Percentiles rank a stretch among this genome's conserved stretches.
phyloP scores from a whole-genome alignment of 2,888 invertebrate genomes.

The Clunio marinus region DNA sequence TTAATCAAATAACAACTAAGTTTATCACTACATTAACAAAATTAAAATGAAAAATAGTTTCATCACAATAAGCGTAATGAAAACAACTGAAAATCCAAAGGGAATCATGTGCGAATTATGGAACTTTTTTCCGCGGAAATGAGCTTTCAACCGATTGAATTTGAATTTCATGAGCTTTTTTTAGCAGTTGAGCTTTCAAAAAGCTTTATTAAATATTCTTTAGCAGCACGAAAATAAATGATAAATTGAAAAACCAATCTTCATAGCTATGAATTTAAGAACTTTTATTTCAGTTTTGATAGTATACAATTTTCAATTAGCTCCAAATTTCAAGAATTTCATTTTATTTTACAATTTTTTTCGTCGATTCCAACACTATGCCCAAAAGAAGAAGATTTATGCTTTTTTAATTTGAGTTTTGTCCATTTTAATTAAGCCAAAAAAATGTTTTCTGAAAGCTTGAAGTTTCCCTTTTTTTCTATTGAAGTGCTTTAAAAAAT shows the following conservation, averaged over 20 bases:
- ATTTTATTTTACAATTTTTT: too few relatives aligned
- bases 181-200: too few relatives aligned
- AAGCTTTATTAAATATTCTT: too few relatives aligned
- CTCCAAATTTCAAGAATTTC: too few relatives aligned
- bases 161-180: too few relatives aligned
- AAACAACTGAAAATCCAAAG: not conserved
- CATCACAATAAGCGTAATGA: not conserved
- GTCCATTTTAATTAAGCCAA: not conserved
- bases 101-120: not conserved
- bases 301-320: conserved; percentile 19
- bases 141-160: not conserved
- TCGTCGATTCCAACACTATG: too few relatives aligned
- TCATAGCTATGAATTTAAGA: conserved; percentile 11
- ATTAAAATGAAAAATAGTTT: not conserved
- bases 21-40: not conserved
- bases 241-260: too few relatives aligned
- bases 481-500: not conserved
- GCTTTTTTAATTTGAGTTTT: not conserved
- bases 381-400: too few relatives aligned
- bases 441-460: not conserved
- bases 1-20: not conserved
- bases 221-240: too few relatives aligned
- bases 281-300: conserved; percentile 10
- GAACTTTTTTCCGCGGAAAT: not conserved
- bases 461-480: not conserved